These are phyloP conservation scores for Fregetta grallaria DNA, from an alignment of 2,113 vertebrate species.

Conservation along the genomic window DNA sequence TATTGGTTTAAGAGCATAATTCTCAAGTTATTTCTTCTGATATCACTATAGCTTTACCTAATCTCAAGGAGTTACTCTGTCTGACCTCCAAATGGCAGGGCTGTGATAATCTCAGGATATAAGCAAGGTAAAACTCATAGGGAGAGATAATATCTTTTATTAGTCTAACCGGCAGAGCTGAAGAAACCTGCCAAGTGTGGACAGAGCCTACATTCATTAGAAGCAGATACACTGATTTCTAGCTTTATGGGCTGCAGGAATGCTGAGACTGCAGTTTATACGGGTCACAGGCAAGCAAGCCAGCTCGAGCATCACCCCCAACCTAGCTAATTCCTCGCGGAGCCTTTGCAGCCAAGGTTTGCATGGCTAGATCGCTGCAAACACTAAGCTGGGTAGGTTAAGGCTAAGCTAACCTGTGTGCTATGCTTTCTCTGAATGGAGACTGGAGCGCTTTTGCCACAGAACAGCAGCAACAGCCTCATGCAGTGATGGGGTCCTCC, in stretches of 20 bases:
- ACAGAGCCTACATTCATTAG: conserved; percentile 25
- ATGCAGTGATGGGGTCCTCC: too few relatives aligned
- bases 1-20: neutral
- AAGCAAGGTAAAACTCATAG: neutral
- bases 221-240: neutral
- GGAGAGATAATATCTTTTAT: conserved; percentile 1
- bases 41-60: neutral
- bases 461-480: neutral
- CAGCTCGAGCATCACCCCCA: neutral
- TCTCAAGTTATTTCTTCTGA: neutral
- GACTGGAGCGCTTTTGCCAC: neutral
- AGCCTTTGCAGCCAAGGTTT: neutral
- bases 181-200: conserved; percentile 30
- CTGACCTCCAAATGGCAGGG: neutral
- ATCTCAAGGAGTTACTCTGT: neutral
- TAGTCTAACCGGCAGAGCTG: neutral
- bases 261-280: conserved; percentile 15
- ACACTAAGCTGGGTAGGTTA: neutral
- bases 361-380: neutral
- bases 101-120: neutral
- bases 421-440: neutral
- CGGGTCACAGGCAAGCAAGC: neutral
- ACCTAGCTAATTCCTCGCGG: neutral
- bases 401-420: neutral
- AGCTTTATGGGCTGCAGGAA: conserved; percentile 19